Base-by-base conservation (phyloP, 1,140 invertebrate species). In the Drosophila bifasciata region DNA sequence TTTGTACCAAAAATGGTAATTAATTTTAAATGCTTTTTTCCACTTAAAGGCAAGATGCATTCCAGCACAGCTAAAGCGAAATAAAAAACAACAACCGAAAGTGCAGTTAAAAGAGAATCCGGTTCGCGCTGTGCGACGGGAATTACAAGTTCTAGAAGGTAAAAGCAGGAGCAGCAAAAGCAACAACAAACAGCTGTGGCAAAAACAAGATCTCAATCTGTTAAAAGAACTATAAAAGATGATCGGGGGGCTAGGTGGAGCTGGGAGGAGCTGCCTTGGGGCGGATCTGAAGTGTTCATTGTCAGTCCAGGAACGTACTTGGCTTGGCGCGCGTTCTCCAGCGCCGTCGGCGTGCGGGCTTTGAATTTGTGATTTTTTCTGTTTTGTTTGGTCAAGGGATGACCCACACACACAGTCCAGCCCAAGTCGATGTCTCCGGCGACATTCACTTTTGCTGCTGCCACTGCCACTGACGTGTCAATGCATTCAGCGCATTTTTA, bases 41-140 rank as follows among this genome's bases (percentile, higher is more conserved):
- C 74, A 69, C 63, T 69, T 69, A 78, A 51, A 63, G 83, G 73
- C 56, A 53, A 63, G 48, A 39, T 62, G 64, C 46, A 62, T 32
- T 44, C 44, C 57, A 83, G 81, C 81, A n/a, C 78, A 67, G 77
- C 77, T 55, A 56, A 57, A 32, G 51, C 32, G 53, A 69, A 59
- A 58, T 36, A 66, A 57, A 32, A 68, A 77, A 78, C 78, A 81
- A 49, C 23, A 60, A 71, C 73, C 28, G 44, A 78, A 78, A 83
- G 74, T 81, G 79, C 74, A 83, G 79, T 81, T 83, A 74, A 81
- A 78, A 40, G 55, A 15, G 74, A 78, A 81, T 81, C 79, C 79
- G 79, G 79, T 81, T 81, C 62, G 40, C 36, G 40, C 17, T 13
- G 32, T 21, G 16, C 36, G 43, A 41, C 41, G 48, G 56, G 66